Percentiles rank a stretch among this genome's conserved stretches.
Evolutionary conservation across 2,113 vertebrate genomes (phyloP).

Genomic region (Menura novaehollandiae): DNA sequence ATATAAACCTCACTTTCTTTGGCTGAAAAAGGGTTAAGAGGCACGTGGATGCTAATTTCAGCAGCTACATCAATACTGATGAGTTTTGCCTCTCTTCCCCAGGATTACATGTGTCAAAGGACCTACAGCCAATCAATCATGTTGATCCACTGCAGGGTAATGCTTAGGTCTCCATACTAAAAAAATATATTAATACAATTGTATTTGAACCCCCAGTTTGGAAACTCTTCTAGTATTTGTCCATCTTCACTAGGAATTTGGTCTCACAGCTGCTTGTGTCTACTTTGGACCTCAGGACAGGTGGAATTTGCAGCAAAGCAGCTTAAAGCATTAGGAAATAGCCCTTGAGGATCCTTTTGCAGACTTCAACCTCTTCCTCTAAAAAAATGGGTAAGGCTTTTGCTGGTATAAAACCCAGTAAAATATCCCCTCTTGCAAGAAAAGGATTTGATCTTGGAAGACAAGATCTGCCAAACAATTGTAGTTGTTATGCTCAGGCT

Average conservation of each 20-base stretch:
- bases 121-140: background rate
- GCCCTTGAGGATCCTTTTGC: background rate
- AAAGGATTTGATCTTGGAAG: background rate
- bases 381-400: background rate
- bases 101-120: accelerated
- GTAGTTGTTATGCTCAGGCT: background rate
- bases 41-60: background rate
- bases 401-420: background rate
- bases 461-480: background rate
- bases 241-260: background rate
- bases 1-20: background rate
- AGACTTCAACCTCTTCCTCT: background rate
- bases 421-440: background rate
- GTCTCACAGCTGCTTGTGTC: background rate
- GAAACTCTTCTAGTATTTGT: background rate
- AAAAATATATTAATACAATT: background rate
- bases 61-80: background rate
- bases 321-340: background rate
- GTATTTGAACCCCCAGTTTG: background rate
- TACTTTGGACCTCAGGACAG: background rate
- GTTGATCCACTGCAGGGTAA: background rate
- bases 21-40: background rate
- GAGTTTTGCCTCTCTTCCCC: background rate
- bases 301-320: background rate
- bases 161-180: background rate